Percentiles rank a stretch among this genome's conserved stretches.
Evolutionary conservation across 2,797 vertebrate genomes (phyloP).

Genomic region (Characodon lateralis): DNA sequence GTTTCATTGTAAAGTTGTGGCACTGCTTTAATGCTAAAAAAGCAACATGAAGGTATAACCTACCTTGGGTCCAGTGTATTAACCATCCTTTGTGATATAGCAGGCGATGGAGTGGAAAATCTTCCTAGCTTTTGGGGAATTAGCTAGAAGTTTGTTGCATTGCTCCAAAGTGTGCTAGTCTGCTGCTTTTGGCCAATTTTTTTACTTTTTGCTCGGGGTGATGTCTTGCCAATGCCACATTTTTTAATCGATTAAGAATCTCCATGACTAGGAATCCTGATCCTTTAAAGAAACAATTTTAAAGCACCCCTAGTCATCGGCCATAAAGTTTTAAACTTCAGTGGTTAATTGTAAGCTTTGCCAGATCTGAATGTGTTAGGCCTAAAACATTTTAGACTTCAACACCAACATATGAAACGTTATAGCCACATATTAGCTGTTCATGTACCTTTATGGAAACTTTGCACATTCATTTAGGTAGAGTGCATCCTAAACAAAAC

Average conservation of each 20-base stretch:
- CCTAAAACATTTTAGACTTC: conserved; percentile 15
- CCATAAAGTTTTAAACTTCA: too few relatives aligned
- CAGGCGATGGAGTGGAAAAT: neutral
- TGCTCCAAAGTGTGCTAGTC: too few relatives aligned
- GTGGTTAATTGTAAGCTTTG: too few relatives aligned
- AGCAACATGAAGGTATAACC: neutral
- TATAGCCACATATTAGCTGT: conserved; percentile 8
- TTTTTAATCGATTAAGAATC: neutral
- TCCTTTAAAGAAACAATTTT: neutral
- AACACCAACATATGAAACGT: neutral
- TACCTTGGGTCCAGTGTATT: neutral
- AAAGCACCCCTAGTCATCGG: too few relatives aligned
- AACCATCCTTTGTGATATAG: neutral
- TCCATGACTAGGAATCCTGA: neutral
- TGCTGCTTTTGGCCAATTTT: too few relatives aligned
- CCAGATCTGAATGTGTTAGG: neutral
- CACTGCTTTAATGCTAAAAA: too few relatives aligned
- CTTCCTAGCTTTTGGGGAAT: neutral
- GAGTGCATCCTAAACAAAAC: conserved; percentile 25
- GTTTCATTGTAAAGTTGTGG: too few relatives aligned
- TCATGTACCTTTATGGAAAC: conserved; percentile 33
- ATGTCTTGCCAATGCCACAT: too few relatives aligned
- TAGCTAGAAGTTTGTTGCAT: too few relatives aligned
- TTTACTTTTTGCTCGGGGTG: too few relatives aligned
- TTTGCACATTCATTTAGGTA: conserved; percentile 22